A percentile compares a stretch with the other conserved stretches of the same genome.
These are phyloP conservation scores for Sakesphorus luctuosus DNA, from an alignment of 2,113 vertebrate species.

Conservation along the genomic window DNA sequence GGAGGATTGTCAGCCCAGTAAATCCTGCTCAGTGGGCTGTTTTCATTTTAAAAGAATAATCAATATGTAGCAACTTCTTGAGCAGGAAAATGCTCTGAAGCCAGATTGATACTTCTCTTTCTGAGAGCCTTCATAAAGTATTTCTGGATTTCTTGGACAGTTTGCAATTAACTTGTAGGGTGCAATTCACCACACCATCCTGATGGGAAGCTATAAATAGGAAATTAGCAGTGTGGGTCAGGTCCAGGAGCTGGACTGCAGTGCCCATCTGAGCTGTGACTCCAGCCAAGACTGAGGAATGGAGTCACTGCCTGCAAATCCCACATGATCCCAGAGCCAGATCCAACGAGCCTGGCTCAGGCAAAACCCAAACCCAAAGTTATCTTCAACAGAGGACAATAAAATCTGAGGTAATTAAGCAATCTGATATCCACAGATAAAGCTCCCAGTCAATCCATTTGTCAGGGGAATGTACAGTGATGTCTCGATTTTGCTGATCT, in stretches of 20 bases:
- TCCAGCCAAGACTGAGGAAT: background rate
- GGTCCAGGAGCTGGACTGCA: background rate
- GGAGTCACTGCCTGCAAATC: background rate
- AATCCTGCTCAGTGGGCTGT: slow-evolving; percentile 43
- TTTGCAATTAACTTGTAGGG: background rate
- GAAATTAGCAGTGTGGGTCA: background rate
- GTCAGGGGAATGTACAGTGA: background rate
- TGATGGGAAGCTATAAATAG: slow-evolving; percentile 8
- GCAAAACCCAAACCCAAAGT: background rate
- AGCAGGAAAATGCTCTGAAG: background rate
- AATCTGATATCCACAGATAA: background rate
- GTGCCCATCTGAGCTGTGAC: background rate
- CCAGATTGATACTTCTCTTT: background rate
- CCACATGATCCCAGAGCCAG: background rate
- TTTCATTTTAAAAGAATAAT: slow-evolving; percentile 59
- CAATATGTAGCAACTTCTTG: slow-evolving; percentile 34
- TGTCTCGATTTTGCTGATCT: background rate
- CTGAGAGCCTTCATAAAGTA: slow-evolving; percentile 3
- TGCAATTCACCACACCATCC: background rate
- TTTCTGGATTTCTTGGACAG: slow-evolving; percentile 50
- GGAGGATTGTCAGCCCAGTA: slow-evolving; percentile 34
- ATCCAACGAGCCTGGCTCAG: background rate
- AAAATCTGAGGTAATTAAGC: background rate
- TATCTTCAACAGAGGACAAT: background rate
- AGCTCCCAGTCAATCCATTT: background rate